A percentile compares a stretch with the other conserved stretches of the same genome.
phyloP scores from a whole-genome alignment of 1,140 invertebrate genomes.

The Oryctes rhinoceros region DNA sequence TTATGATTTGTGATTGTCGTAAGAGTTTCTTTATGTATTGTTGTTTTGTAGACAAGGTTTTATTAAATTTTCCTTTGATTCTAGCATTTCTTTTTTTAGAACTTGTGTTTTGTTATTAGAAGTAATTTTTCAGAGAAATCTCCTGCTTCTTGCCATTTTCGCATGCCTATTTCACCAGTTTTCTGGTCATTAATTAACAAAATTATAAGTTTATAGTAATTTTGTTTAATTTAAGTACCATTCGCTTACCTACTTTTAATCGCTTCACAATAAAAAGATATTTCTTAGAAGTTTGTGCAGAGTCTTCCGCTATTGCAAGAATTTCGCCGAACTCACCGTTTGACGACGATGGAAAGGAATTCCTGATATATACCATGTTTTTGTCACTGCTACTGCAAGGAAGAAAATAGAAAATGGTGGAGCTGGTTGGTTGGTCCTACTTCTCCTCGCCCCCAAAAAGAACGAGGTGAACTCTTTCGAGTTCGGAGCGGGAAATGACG shows the following conservation, averaged over 20 bases:
- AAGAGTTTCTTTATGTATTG: too few species aligned
- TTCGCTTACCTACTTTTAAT: not conserved
- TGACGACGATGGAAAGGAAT: not conserved
- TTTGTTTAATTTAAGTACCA: too few species aligned
- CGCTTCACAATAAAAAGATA: not conserved
- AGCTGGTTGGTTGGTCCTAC: not conserved
- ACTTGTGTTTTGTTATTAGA: too few species aligned
- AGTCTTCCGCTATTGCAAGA: not conserved
- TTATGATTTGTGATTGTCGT: too few species aligned
- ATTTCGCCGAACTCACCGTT: not conserved
- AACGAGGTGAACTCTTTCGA: not conserved
- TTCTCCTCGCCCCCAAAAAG: not conserved
- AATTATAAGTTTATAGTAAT: too few species aligned
- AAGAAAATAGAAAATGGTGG: not conserved
- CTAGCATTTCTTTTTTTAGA: too few species aligned
- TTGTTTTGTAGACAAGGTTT: too few species aligned
- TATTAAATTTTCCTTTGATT: too few species aligned
- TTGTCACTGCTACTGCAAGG: not conserved
- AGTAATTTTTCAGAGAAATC: too few species aligned
- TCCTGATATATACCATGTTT: not conserved
- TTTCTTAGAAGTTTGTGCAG: not conserved
- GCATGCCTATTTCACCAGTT: too few species aligned
- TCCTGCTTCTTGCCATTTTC: too few species aligned
- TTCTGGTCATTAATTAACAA: too few species aligned
- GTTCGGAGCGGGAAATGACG: conserved; percentile 20